Base-by-base conservation (phyloP, 2,888 invertebrate species). In the Gonocerus acuteangulatus region DNA sequence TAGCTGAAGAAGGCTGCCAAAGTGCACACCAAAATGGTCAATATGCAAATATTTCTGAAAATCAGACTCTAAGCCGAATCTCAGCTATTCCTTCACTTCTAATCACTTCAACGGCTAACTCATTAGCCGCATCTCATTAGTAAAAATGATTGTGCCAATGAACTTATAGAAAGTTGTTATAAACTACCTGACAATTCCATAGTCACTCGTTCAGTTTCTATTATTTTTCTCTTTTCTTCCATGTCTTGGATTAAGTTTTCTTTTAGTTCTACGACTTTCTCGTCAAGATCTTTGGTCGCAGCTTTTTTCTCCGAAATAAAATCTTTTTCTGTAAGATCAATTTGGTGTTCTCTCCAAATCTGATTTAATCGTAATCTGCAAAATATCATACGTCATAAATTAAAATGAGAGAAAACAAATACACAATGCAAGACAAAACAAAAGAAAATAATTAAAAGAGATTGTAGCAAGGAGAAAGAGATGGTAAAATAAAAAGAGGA, bases 201-300 rank as follows among this genome's bases (percentile, higher is more conserved):
- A 51, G 85, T 87, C 66, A 84, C 83, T 60, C 93, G 77, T 73
- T 96, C 96, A 62, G 83, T 82, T 74, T 96, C 95, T 59, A 95
- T 90, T 69, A 86, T 82, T 69, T 88, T 87, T 70, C 87, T 81
- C 71, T 95, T 94, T 70, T 96, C 95, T 72, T 95, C 95, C 72
- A 95, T 85, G 73, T 96, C 95, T 32, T 84, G 83, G 23, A 96
- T 79, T 36, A 96, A 76, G 74, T 87, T 93, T 73, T 95, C 95
- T 69, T 87, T 83, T 16, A 95, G 75, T 73, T 95, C 95, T 67
- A 89, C 82, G 74, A 93, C 93, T 74, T 95, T 94, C 71, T 96
- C 95, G 71, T 95, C 95, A 76, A 91, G 94, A 71, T 96, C 95
- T 72, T 91, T 89, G 0, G 83, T 86, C 0, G 94, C 89, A 9